Conservation (phyloP, 2,888 invertebrate species). For the Meta bourneti region DNA sequence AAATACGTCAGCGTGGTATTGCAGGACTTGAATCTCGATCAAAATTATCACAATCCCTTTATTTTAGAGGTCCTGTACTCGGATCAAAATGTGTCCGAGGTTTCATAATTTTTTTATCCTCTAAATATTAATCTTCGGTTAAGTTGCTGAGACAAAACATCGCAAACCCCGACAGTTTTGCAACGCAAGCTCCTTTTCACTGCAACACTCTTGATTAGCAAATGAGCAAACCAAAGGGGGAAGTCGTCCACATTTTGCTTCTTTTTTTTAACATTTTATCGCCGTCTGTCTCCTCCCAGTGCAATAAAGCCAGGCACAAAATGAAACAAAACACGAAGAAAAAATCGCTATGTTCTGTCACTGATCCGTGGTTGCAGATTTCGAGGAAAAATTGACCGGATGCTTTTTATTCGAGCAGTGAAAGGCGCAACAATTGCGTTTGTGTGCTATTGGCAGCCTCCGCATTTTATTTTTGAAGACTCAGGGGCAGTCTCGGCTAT, state of each 20-base stretch:
- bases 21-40: too few relatives aligned
- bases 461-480: conserved; percentile 39
- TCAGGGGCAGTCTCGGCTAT: background rate
- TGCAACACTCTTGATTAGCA: background rate
- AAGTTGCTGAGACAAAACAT: too few relatives aligned
- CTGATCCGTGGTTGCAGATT: conserved; percentile 30
- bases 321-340: conserved; percentile 7
- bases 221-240: background rate
- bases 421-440: conserved; percentile 37
- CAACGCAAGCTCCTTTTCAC: background rate
- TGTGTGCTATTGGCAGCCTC: conserved; percentile 29
- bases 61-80: too few relatives aligned
- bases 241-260: conserved; percentile 1
- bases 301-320: conserved; percentile 11
- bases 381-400: conserved; percentile 48
- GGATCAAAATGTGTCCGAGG: too few relatives aligned
- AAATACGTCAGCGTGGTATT: too few relatives aligned
- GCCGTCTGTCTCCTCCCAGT: conserved; percentile 3
- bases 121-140: too few relatives aligned
- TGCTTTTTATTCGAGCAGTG: conserved; percentile 16
- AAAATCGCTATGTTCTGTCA: conserved; percentile 11
- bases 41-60: too few relatives aligned
- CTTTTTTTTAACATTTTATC: background rate
- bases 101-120: too few relatives aligned
- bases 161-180: background rate